Evolutionary conservation across 2,888 invertebrate genomes (phyloP).

Genomic region (Ditylenchus weischeri): DNA sequence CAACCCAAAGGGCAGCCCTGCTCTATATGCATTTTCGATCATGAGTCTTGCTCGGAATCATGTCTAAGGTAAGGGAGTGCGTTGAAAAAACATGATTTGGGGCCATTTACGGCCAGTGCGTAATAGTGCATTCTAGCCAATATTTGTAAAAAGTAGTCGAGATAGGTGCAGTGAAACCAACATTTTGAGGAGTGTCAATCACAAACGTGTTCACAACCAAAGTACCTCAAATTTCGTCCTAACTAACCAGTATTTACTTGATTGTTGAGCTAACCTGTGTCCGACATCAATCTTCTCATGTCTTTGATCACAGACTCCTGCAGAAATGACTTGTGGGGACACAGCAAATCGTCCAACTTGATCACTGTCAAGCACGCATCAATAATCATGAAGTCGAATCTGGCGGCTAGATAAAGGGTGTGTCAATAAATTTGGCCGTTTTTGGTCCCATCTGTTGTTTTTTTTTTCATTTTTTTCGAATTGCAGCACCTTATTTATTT

Average conservation of each 20-base stretch:
- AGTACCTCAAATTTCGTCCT: slow-evolving; percentile 15
- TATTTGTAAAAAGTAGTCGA: too few species aligned
- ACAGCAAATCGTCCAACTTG: slow-evolving; percentile 9
- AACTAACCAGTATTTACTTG: slow-evolving; percentile 4
- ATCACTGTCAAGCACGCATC: slow-evolving; percentile 15
- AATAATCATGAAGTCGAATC: slow-evolving; percentile 21
- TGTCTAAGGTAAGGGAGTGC: too few species aligned
- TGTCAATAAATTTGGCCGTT: too few species aligned
- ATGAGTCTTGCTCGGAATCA: too few species aligned
- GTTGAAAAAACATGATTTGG: too few species aligned
- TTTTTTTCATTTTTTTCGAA: not conserved
- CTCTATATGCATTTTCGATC: too few species aligned
- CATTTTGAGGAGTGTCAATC: slow-evolving; percentile 17
- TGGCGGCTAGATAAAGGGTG: slow-evolving; percentile 5
- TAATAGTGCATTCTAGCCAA: too few species aligned
- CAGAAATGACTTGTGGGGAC: slow-evolving; percentile 17
- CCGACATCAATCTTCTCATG: slow-evolving; percentile 15
- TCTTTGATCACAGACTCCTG: slow-evolving; percentile 11
- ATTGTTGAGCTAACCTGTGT: slow-evolving; percentile 9
- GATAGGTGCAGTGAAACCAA: slow-evolving; percentile 7
- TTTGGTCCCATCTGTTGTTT: not conserved
- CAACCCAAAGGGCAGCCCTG: too few species aligned
- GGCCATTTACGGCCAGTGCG: too few species aligned
- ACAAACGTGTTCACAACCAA: slow-evolving; percentile 23
- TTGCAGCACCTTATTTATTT: too few species aligned